phyloP scores from a whole-genome alignment of 2,888 invertebrate species.

The Pharmacophagus antenor region DNA sequence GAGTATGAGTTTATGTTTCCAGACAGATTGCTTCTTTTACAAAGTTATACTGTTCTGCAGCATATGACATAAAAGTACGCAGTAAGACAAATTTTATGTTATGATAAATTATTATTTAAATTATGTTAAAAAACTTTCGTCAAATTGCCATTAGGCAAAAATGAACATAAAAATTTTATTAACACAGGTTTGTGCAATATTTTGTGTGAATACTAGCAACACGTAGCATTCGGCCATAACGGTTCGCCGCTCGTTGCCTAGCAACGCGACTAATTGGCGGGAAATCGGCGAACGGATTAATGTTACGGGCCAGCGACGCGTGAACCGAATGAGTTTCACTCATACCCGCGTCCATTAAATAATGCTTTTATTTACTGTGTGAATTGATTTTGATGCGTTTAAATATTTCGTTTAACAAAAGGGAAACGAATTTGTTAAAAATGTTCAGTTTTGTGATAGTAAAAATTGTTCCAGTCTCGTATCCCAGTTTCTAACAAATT shows the following conservation, averaged over 20 bases:
- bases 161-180: background rate
- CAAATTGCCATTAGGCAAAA: background rate
- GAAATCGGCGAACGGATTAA: slow-evolving; percentile 61
- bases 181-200: background rate
- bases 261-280: slow-evolving; percentile 67
- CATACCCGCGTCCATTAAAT: slow-evolving; percentile 32
- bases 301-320: slow-evolving; percentile 40
- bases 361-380: slow-evolving; percentile 31
- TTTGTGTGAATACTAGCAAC: slow-evolving; percentile 8
- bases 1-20: too few species aligned
- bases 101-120: too few species aligned
- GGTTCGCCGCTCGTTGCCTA: slow-evolving; percentile 52
- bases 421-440: background rate
- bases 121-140: too few species aligned
- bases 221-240: slow-evolving; percentile 47
- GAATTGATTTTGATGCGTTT: slow-evolving; percentile 24
- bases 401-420: slow-evolving; percentile 13
- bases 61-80: too few species aligned
- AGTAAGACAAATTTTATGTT: too few species aligned
- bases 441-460: background rate
- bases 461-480: background rate
- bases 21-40: too few species aligned
- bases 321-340: slow-evolving; percentile 40
- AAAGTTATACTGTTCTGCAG: too few species aligned
- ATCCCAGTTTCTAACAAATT: background rate